Evolutionary conservation across 2,888 invertebrate genomes (phyloP), one percentile per base, ranked within the genome.

Genomic region (Nemotelus pantherinus): DNA sequence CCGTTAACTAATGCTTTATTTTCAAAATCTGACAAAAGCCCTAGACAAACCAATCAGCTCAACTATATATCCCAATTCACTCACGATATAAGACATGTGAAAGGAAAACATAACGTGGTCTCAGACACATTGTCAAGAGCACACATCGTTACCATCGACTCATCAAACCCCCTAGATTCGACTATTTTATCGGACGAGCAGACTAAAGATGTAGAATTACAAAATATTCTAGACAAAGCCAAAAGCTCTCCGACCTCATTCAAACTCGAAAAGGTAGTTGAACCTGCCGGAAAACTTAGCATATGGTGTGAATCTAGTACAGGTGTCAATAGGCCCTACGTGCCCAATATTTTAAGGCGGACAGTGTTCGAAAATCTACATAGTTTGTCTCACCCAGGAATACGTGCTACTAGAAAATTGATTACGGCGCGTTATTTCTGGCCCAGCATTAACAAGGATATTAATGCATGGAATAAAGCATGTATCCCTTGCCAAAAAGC

Each of bases 11-110:
- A 39, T 53, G 71, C 77, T 3, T 41, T 65, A 2, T 45, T n/a
- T 3, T 71, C 57, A 39, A 64, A 65, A 5, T 44, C 75, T 10
- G 0, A 77, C 82, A 64, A 39, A 82, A 72, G 82, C 83, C 82
- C 0, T 77, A 63, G 55, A 5, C 75, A 75, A 75, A 45, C 63
- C 6, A 63, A 44, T 6, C 75, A 75, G 5, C 47, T 60, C 45
- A 50, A 75, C 39, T 63, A 63, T 10, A 75, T 75, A 3, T 2
- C 63, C 25, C 60, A 75, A 64, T 76, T 64, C 58, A 50, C 64
- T 4, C 47, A 25, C 25, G 25, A 25, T 25, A 25, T 25, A 25
- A 25, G 25, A 25, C 25, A 25, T 25, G 25, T 25, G 25, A 25
- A 25, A 25, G 25, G 25, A 25, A 25, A 25, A 25, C 25, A 25